phyloP scores from a whole-genome alignment of 2,888 invertebrate species.

The Rutpela maculata region DNA sequence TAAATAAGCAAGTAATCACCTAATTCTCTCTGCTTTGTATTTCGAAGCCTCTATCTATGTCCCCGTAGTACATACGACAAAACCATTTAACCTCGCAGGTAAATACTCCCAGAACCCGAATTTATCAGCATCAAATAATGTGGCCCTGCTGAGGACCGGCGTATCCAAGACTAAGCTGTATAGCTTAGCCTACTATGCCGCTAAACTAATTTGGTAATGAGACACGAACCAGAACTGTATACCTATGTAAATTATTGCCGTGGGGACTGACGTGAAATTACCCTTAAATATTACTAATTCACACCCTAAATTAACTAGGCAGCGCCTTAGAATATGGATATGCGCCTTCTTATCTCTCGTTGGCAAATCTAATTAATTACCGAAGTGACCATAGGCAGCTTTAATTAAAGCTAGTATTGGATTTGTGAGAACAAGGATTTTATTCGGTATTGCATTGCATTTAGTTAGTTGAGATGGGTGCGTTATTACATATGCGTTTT shows the following conservation, averaged over 20 bases:
- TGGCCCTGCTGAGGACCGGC: background rate
- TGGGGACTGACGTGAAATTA: background rate
- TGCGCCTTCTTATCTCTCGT: background rate
- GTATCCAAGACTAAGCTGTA: background rate
- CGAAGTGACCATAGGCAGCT: background rate
- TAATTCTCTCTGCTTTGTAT: too few species aligned
- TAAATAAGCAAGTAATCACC: too few species aligned
- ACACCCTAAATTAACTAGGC: background rate
- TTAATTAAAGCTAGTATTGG: background rate
- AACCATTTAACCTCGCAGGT: too few species aligned
- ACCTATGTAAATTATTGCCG: conserved; percentile 2
- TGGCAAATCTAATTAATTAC: background rate
- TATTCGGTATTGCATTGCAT: too few species aligned
- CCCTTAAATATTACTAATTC: conserved; percentile 7
- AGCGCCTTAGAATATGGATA: background rate
- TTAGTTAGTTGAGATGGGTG: too few species aligned
- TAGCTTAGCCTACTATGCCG: background rate
- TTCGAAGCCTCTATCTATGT: too few species aligned
- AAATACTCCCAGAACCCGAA: background rate
- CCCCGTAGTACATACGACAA: too few species aligned
- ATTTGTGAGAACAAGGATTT: background rate
- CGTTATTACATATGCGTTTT: too few species aligned
- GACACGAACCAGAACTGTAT: background rate
- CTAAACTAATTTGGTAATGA: conserved; percentile 6
- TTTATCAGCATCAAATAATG: background rate